Conservation (phyloP, 2,113 vertebrate genomes). For the Isurus oxyrinchus region DNA sequence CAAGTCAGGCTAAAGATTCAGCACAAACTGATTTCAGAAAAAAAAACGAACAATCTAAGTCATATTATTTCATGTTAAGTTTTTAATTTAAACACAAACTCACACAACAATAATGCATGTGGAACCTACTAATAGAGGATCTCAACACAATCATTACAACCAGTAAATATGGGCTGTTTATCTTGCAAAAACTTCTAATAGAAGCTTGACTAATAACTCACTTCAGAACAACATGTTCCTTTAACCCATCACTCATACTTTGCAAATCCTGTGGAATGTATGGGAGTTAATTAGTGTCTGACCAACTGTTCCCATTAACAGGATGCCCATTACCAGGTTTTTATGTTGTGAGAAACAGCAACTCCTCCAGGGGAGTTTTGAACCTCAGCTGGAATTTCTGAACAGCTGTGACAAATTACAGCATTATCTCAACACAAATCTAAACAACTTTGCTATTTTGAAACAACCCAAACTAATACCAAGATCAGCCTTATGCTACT, state of each 20-base stretch:
- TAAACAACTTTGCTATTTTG: neutral
- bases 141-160: neutral
- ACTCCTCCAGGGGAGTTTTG: neutral
- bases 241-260: neutral
- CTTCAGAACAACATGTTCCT: neutral
- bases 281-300: neutral
- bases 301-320: conserved; percentile 1
- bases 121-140: neutral
- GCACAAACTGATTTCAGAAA: neutral
- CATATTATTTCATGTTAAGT: neutral
- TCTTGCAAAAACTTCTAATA: neutral
- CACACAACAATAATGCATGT: neutral
- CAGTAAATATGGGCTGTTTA: neutral
- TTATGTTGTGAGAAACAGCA: neutral
- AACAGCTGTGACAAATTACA: conserved; percentile 22
- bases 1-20: neutral
- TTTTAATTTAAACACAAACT: neutral
- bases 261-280: neutral
- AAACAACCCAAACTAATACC: neutral
- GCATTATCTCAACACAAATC: neutral
- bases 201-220: neutral
- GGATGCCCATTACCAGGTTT: neutral
- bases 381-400: neutral
- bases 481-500: neutral
- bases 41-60: neutral